A percentile compares a stretch with the other conserved stretches of the same genome.
Evolutionary conservation across 2,113 vertebrate species (phyloP).

Genomic region (Oncorhynchus clarkii): DNA sequence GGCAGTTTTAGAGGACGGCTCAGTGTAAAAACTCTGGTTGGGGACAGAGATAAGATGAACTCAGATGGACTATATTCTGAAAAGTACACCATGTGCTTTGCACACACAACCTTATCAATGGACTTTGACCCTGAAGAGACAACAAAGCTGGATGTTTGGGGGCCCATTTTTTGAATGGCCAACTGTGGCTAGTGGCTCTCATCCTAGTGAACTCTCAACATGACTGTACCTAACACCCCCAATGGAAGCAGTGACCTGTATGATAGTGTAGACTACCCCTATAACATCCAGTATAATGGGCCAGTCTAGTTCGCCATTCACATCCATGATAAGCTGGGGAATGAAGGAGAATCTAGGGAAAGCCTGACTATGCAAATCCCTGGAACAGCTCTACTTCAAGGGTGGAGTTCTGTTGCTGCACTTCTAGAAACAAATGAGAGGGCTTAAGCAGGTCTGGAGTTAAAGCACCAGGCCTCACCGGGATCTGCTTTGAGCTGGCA

Average conservation of each 20-base stretch:
- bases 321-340: neutral
- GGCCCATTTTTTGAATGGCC: too few relatives aligned
- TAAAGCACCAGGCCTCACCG: neutral
- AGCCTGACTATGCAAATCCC: neutral
- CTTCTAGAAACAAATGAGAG: slow-evolving; percentile 3
- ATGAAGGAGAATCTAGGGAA: neutral
- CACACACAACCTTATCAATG: neutral
- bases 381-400: neutral
- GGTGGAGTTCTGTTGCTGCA: neutral
- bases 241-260: too few relatives aligned
- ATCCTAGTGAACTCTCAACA: too few relatives aligned
- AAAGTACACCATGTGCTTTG: neutral
- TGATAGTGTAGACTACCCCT: too few relatives aligned
- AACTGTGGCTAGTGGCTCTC: too few relatives aligned
- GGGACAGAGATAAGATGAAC: neutral
- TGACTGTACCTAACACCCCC: too few relatives aligned
- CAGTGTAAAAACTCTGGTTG: neutral
- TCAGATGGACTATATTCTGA: neutral
- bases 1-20: neutral
- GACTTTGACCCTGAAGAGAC: neutral
- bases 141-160: neutral
- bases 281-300: too few relatives aligned
- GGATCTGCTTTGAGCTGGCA: neutral
- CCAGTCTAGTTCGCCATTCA: neutral
- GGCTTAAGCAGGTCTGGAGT: neutral